A percentile compares a stretch with the other conserved stretches of the same genome.
Evolutionary conservation across 1,140 invertebrate genomes (phyloP).

Genomic region (Bombus waltoni): DNA sequence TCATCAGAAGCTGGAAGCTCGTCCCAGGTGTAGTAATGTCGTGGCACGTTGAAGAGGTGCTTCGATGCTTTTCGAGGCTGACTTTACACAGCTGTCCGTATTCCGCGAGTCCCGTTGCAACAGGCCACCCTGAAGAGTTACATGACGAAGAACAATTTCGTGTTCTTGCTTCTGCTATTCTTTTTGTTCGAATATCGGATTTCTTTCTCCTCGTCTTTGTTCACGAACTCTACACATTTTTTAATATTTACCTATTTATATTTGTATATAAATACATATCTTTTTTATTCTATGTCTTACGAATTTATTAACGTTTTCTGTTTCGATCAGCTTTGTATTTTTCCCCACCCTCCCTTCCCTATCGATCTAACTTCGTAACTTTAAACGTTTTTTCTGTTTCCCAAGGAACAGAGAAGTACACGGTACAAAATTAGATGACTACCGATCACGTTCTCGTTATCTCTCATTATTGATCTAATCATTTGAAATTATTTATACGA

Average conservation of each 20-base stretch:
- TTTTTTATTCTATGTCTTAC: neutral
- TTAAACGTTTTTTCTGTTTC: neutral
- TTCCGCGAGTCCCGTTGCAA: slow-evolving; percentile 74
- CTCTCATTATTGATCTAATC: neutral
- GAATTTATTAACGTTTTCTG: neutral
- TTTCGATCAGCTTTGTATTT: neutral
- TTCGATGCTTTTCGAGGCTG: slow-evolving; percentile 68
- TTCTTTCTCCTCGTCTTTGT: slow-evolving; percentile 39
- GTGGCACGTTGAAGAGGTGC: slow-evolving; percentile 63
- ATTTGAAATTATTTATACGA: neutral
- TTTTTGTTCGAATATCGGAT: slow-evolving; percentile 47
- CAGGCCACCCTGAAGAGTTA: slow-evolving; percentile 78
- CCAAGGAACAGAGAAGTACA: neutral
- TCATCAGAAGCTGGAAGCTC: slow-evolving; percentile 61
- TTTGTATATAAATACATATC: neutral
- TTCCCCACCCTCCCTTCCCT: neutral
- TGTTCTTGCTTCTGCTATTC: slow-evolving; percentile 52
- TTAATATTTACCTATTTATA: slow-evolving; percentile 27
- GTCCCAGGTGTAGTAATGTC: slow-evolving; percentile 60
- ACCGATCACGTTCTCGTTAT: neutral
- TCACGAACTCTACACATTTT: slow-evolving; percentile 30
- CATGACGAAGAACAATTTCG: slow-evolving; percentile 74
- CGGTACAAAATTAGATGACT: neutral
- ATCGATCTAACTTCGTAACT: neutral
- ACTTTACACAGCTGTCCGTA: slow-evolving; percentile 71